Evolutionary conservation across 2,113 vertebrate genomes (phyloP).

Genomic region (Meleagris gallopavo): DNA sequence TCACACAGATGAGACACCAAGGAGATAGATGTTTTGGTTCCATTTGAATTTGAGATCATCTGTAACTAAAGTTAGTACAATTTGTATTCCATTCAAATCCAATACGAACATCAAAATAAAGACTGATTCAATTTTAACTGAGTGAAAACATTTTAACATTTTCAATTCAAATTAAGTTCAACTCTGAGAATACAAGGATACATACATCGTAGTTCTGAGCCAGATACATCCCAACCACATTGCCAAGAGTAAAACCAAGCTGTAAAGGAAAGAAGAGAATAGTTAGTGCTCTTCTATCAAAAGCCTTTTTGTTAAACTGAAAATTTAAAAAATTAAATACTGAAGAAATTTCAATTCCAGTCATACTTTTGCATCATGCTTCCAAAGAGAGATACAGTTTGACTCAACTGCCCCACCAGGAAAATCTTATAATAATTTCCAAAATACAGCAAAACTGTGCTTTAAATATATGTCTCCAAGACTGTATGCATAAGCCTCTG

Average conservation of each 20-base stretch:
- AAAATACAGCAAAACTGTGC: background rate
- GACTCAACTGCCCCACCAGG: background rate
- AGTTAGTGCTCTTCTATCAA: background rate
- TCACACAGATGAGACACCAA: background rate
- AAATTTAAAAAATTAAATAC: background rate
- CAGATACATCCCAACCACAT: slow-evolving; percentile 96
- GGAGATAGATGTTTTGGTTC: background rate
- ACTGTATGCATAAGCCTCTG: background rate
- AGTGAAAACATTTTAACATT: background rate
- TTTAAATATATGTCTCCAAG: background rate
- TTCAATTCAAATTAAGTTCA: background rate
- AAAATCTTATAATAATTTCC: background rate
- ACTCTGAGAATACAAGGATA: background rate
- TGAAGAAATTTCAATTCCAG: background rate
- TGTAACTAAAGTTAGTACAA: background rate
- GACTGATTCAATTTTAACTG: background rate
- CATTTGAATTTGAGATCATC: background rate
- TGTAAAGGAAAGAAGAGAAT: slow-evolving; percentile 67
- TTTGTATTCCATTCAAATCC: background rate
- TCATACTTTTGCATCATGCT: background rate
- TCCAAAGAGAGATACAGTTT: background rate
- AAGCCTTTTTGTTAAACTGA: background rate
- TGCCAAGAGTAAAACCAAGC: slow-evolving; percentile 95
- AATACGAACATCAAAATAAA: background rate
- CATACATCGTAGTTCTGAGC: slow-evolving; percentile 98